A percentile compares a stretch with the other conserved stretches of the same genome.
phyloP scores from a whole-genome alignment of 2,888 invertebrate species.

The Ectemnius cavifrons region DNA sequence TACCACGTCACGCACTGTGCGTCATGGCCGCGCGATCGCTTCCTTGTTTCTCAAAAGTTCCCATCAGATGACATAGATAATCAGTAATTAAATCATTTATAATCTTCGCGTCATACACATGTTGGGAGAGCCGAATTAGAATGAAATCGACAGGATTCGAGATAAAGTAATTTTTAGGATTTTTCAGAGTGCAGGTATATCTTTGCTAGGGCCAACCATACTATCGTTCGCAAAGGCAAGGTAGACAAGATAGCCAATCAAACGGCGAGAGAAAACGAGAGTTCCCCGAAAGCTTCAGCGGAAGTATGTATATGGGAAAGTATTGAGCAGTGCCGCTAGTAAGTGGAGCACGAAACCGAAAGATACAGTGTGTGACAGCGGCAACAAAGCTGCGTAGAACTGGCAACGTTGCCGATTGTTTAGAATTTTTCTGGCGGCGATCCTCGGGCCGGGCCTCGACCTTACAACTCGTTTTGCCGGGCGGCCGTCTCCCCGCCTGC shows the following conservation, averaged over 20 bases:
- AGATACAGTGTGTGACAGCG: slow-evolving; percentile 63
- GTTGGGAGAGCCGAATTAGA: too few species aligned
- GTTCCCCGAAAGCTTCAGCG: slow-evolving; percentile 20
- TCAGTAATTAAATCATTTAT: slow-evolving; percentile 15
- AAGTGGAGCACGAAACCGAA: slow-evolving; percentile 73
- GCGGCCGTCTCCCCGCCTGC: slow-evolving; percentile 38
- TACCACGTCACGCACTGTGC: slow-evolving; percentile 22
- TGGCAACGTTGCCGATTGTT: slow-evolving; percentile 73
- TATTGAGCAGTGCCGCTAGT: slow-evolving; percentile 52
- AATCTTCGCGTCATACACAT: not conserved
- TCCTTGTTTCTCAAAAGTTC: not conserved
- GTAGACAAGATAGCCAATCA: too few species aligned
- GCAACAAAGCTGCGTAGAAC: slow-evolving; percentile 53
- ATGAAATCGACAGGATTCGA: too few species aligned
- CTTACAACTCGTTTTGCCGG: slow-evolving; percentile 55
- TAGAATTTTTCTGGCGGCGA: slow-evolving; percentile 69
- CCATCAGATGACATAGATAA: not conserved
- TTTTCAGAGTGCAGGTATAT: too few species aligned
- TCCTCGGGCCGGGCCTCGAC: slow-evolving; percentile 54
- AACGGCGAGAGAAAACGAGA: slow-evolving; percentile 9
- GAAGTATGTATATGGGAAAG: slow-evolving; percentile 48
- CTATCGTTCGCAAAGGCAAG: too few species aligned
- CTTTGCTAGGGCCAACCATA: too few species aligned
- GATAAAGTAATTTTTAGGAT: too few species aligned
- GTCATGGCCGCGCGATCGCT: slow-evolving; percentile 9